Percentiles rank a stretch among this genome's conserved stretches.
Evolutionary conservation across 1,140 invertebrate species (phyloP).

Genomic region (Pseudomyrmex dendroicus): DNA sequence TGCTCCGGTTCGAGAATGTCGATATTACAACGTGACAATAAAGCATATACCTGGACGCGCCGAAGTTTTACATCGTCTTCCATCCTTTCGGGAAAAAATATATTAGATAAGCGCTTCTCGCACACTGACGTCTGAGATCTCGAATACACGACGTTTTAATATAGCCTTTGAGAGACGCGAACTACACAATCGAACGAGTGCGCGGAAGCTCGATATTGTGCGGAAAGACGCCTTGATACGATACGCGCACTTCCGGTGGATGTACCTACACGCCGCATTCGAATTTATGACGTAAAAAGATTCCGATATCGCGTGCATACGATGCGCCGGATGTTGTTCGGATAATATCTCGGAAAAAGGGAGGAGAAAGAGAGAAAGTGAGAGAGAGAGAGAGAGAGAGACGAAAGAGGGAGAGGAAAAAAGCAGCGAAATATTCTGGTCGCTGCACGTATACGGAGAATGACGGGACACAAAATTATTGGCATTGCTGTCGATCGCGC

Average conservation of each 20-base stretch:
- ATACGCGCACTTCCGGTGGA: conserved; percentile 18
- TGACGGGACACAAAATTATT: conserved; percentile 58
- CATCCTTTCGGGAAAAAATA: background rate
- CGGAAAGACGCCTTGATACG: conserved; percentile 28
- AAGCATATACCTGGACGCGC: background rate
- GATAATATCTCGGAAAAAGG: conserved; percentile 47
- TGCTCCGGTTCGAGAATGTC: conserved; percentile 15
- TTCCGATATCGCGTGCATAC: conserved; percentile 31
- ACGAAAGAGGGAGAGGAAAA: conserved; percentile 4
- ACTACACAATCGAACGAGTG: conserved; percentile 9
- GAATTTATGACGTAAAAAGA: conserved; percentile 45
- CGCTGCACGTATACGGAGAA: background rate
- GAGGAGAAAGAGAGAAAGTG: background rate
- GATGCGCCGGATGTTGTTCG: conserved; percentile 30
- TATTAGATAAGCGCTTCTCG: conserved; percentile 26
- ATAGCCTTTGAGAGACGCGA: background rate
- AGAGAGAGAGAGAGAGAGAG: background rate
- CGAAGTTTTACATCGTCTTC: conserved; percentile 6
- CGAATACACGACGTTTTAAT: background rate
- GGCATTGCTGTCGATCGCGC: conserved; percentile 62
- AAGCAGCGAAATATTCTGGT: conserved; percentile 35
- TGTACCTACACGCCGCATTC: background rate
- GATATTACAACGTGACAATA: conserved; percentile 16
- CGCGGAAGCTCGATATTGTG: background rate
- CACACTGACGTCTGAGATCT: background rate